Percentiles rank a stretch among this genome's conserved stretches.
Evolutionary conservation across 2,113 vertebrate species (phyloP).

Genomic region (Reinhardtius hippoglossoides): DNA sequence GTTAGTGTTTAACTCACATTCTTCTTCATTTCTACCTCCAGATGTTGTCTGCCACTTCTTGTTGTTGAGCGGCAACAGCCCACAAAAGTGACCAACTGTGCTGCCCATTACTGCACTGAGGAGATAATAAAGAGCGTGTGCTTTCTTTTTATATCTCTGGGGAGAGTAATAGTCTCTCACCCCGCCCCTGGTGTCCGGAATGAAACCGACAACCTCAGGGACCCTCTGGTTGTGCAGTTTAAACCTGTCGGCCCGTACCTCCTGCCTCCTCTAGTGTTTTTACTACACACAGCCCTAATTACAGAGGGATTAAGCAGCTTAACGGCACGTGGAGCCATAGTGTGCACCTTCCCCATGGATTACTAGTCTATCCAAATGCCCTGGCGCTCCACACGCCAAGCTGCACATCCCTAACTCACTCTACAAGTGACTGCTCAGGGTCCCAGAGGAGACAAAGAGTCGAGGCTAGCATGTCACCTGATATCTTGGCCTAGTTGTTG

Average conservation of each 20-base stretch:
- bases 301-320: slow-evolving; percentile 83
- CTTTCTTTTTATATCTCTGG: slow-evolving; percentile 3
- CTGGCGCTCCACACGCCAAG: slow-evolving; percentile 38
- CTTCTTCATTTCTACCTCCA: not conserved
- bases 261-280: slow-evolving; percentile 62
- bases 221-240: not conserved
- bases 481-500: slow-evolving; percentile 26
- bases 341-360: slow-evolving; percentile 75
- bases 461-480: slow-evolving; percentile 25
- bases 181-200: not conserved
- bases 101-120: slow-evolving; percentile 6
- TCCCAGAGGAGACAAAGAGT: slow-evolving; percentile 19
- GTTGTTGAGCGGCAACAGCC: not conserved
- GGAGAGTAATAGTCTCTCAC: slow-evolving; percentile 1
- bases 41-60: slow-evolving; percentile 13
- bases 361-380: slow-evolving; percentile 62
- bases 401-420: slow-evolving; percentile 44
- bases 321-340: slow-evolving; percentile 79
- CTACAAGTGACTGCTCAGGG: slow-evolving; percentile 37
- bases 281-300: slow-evolving; percentile 79
- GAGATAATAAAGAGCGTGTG: slow-evolving; percentile 26
- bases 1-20: not conserved
- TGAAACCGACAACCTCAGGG: slow-evolving; percentile 5
- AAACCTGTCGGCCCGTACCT: slow-evolving; percentile 24
- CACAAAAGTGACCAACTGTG: slow-evolving; percentile 13